These are phyloP conservation scores for Ambastaia sidthimunki DNA, from an alignment of 2,797 vertebrate genomes.

Conservation along the genomic window DNA sequence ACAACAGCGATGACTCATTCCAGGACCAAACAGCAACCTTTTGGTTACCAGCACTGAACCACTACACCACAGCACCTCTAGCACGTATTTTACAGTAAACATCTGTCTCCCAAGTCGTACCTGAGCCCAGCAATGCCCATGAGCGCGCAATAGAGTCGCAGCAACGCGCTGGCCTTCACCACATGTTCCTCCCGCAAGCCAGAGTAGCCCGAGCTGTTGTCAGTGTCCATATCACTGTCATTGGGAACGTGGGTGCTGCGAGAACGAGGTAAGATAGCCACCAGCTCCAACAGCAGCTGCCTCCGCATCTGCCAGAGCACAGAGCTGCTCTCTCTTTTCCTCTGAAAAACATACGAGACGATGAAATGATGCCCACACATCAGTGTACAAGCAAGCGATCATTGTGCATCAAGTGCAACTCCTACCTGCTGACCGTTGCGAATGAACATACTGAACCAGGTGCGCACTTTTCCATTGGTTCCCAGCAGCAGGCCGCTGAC, in stretches of 20 bases:
- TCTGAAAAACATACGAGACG: constrained; percentile 69
- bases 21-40: background rate
- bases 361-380: background rate
- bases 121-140: constrained; percentile 99
- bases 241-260: constrained; percentile 86
- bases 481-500: constrained; percentile 95
- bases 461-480: constrained; percentile 96
- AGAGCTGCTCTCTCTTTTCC: constrained; percentile 92
- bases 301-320: constrained; percentile 98
- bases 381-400: background rate
- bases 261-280: constrained; percentile 92
- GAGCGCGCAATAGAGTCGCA: constrained; percentile 94
- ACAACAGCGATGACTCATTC: background rate
- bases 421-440: constrained; percentile 96
- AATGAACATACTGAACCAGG: constrained; percentile 99
- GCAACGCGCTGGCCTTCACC: constrained; percentile 94
- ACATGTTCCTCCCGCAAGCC: constrained; percentile 95
- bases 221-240: constrained; percentile 79
- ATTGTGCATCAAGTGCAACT: background rate
- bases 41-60: background rate
- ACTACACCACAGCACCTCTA: background rate
- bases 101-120: constrained; percentile 69
- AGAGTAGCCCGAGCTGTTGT: constrained; percentile 83
- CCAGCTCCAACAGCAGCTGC: constrained; percentile 94
- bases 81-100: background rate